phyloP scores from a whole-genome alignment of 2,888 invertebrate genomes.

The Platerodrilus igneus region DNA sequence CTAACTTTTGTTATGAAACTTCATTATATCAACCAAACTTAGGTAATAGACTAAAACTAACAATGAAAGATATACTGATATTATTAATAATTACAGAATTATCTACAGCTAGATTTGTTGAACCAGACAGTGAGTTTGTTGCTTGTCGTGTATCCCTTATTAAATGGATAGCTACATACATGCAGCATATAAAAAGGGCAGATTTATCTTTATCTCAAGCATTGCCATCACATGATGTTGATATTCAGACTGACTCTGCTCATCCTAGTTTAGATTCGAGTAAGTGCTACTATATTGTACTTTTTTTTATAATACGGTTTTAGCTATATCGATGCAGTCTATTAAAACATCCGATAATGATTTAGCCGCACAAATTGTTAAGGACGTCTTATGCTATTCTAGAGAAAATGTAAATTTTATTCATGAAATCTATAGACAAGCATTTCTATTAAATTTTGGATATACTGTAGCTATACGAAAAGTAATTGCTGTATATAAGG shows the following conservation, averaged over 20 bases:
- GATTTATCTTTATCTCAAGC: constrained; percentile 42
- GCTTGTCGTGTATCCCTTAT: constrained; percentile 79
- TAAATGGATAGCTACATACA: constrained; percentile 84
- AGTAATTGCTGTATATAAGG: constrained; percentile 89
- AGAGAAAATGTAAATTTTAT: constrained; percentile 92
- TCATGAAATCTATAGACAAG: constrained; percentile 90
- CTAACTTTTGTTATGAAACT: constrained; percentile 73
- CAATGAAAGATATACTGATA: too few species aligned
- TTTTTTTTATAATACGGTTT: constrained; percentile 22
- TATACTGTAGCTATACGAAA: constrained; percentile 84
- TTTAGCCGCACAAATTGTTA: constrained; percentile 62
- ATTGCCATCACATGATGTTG: constrained; percentile 47
- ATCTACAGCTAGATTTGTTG: constrained; percentile 68
- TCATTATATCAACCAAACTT: constrained; percentile 79
- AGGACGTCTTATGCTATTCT: constrained; percentile 80
- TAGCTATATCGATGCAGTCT: constrained; percentile 43
- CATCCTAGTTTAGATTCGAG: constrained; percentile 61
- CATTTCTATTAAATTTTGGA: constrained; percentile 82
- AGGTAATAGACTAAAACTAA: too few species aligned
- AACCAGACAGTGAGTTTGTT: constrained; percentile 63
- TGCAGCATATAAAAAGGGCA: constrained; percentile 67
- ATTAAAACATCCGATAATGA: constrained; percentile 45
- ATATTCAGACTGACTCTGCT: constrained; percentile 51
- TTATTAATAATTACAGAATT: constrained; percentile 65
- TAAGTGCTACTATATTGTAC: constrained; percentile 35